Percentiles rank a stretch among this genome's conserved stretches.
These are phyloP conservation scores for Bombus polaris DNA, from an alignment of 1,140 invertebrate genomes.

Conservation along the genomic window DNA sequence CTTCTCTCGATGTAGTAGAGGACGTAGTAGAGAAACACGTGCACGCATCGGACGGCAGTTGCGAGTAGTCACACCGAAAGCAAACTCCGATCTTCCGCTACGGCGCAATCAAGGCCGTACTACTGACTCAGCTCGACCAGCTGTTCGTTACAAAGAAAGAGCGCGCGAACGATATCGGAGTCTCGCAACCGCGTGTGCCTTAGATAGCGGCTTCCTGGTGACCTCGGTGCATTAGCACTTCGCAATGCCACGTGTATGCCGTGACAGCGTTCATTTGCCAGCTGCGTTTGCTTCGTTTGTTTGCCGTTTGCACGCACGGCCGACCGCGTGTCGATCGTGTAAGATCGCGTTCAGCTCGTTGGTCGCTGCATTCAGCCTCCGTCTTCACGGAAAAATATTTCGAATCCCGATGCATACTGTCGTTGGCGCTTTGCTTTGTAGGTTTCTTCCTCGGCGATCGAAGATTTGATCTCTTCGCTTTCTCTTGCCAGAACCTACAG, in stretches of 20 bases:
- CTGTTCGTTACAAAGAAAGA: conserved; percentile 74
- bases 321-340: not conserved
- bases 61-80: conserved; percentile 21
- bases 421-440: no score
- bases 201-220: conserved; percentile 79
- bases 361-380: not conserved
- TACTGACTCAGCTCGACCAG: conserved; percentile 76
- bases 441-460: no score
- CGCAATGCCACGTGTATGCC: conserved; percentile 47
- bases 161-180: conserved; percentile 68
- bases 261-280: conserved; percentile 31
- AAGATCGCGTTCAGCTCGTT: not conserved
- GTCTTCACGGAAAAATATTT: not conserved
- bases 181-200: conserved; percentile 65
- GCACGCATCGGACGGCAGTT: not conserved
- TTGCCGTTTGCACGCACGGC: not conserved
- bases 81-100: conserved; percentile 30
- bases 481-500: no score
- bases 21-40: conserved; percentile 4
- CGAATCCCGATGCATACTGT: no score
- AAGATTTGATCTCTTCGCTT: no score
- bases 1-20: not conserved
- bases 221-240: conserved; percentile 74
- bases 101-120: conserved; percentile 72
- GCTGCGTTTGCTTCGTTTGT: conserved; percentile 37